Evolutionary conservation across 64 coral and sea anemone genomes (phyloP).

Genomic region (Pocillopora damicornis): DNA sequence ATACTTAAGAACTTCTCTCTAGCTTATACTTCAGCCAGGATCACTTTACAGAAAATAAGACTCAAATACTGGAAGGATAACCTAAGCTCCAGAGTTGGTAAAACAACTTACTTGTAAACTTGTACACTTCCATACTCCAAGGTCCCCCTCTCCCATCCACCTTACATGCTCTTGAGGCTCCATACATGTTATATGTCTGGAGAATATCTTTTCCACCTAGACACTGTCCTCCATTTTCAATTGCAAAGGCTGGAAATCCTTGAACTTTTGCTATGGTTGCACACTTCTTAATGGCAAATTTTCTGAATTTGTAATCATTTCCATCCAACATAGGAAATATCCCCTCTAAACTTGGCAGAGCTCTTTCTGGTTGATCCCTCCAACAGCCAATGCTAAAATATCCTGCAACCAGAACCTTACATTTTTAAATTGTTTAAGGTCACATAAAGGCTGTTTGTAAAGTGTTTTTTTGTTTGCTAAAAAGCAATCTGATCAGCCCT

Average conservation of each 20-base stretch:
- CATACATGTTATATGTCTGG: conserved; percentile 86
- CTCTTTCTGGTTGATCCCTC: conserved; percentile 86
- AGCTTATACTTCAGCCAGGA: no score
- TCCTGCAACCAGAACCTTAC: conserved; percentile 7
- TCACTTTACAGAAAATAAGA: background rate
- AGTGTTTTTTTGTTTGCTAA: no score
- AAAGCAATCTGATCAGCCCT: no score
- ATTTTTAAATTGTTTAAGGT: background rate
- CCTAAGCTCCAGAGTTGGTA: background rate
- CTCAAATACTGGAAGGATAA: background rate
- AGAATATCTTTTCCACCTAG: conserved; percentile 80
- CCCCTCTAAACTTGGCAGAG: conserved; percentile 67
- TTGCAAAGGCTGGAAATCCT: conserved; percentile 81
- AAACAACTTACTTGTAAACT: conserved; percentile 73
- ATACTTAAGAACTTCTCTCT: no score
- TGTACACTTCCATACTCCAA: conserved; percentile 96
- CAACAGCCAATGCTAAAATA: conserved; percentile 93
- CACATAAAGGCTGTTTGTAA: background rate
- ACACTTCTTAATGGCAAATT: conserved; percentile 81
- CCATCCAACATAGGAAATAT: conserved; percentile 91
- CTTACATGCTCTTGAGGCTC: conserved; percentile 61
- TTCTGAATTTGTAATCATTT: conserved; percentile 69
- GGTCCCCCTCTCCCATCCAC: conserved; percentile 75
- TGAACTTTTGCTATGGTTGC: conserved; percentile 69
- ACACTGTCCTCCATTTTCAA: conserved; percentile 94